These are phyloP conservation scores for Thysanoteuthis rhombus DNA, from an alignment of 2,888 invertebrate species.

Conservation along the genomic window DNA sequence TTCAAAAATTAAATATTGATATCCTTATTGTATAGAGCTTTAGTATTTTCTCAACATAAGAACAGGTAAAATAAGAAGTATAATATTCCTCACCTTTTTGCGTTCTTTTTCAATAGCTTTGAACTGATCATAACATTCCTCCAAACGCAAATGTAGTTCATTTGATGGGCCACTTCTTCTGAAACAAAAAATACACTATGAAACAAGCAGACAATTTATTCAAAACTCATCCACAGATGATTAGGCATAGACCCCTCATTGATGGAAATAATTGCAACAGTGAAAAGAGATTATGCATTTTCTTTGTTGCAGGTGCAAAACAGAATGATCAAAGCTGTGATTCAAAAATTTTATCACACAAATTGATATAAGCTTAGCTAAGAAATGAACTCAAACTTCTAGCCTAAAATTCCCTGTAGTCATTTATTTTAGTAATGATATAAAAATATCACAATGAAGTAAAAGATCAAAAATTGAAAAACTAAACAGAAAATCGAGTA, in stretches of 20 bases:
- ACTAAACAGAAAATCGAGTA: no score
- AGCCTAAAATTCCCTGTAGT: no score
- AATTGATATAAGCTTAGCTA: not conserved
- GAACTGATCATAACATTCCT: constrained; percentile 84
- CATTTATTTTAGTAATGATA: no score
- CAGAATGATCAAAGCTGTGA: not conserved
- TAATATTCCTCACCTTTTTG: constrained; percentile 73
- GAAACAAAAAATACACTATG: constrained; percentile 34
- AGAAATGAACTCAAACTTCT: not conserved
- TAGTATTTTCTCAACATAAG: not conserved
- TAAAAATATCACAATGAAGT: no score
- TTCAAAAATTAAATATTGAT: no score
- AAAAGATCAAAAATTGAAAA: no score
- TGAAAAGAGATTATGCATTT: not conserved
- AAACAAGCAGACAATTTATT: not conserved
- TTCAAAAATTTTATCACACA: not conserved
- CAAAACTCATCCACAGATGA: not conserved
- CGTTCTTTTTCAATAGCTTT: constrained; percentile 81
- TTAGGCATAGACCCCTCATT: not conserved
- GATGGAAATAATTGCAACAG: not conserved
- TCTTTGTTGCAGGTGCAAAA: not conserved
- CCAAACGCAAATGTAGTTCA: constrained; percentile 78
- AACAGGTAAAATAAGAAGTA: not conserved
- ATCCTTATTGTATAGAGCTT: not conserved
- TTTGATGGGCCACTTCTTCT: constrained; percentile 70